phyloP scores from a whole-genome alignment of 2,888 invertebrate species.

The Napeogenes inachia region DNA sequence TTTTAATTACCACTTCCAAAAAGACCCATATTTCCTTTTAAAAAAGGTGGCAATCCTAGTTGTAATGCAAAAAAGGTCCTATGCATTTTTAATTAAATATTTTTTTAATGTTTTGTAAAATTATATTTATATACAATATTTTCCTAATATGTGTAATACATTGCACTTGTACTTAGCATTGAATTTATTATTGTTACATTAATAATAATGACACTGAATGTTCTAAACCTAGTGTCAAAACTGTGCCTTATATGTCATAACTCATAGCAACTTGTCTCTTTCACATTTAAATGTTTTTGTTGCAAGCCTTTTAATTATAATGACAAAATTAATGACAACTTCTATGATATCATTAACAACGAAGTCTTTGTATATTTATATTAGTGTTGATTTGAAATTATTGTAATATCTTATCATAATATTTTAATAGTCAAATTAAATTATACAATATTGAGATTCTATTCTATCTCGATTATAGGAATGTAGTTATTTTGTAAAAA shows the following conservation, averaged over 20 bases:
- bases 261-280: constrained; percentile 24
- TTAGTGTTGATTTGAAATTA: constrained; percentile 35
- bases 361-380: neutral
- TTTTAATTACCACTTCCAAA: too few species aligned
- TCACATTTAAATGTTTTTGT: too few species aligned
- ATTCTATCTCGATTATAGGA: too few species aligned
- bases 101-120: too few species aligned
- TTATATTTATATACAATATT: constrained; percentile 6
- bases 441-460: constrained; percentile 52
- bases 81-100: too few species aligned
- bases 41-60: too few species aligned
- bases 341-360: constrained; percentile 1
- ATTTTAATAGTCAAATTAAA: constrained; percentile 66
- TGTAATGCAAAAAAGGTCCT: too few species aligned
- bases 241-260: constrained; percentile 51
- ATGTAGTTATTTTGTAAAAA: too few species aligned
- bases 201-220: too few species aligned
- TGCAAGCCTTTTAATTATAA: constrained; percentile 10
- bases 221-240: constrained; percentile 3
- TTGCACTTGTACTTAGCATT: constrained; percentile 22
- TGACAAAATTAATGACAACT: constrained; percentile 31
- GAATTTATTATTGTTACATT: constrained; percentile 15
- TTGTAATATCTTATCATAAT: constrained; percentile 67
- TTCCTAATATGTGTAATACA: constrained; percentile 5
- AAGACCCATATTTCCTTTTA: too few species aligned